A percentile compares a stretch with the other conserved stretches of the same genome.
Evolutionary conservation across 2,113 vertebrate genomes (phyloP).

Genomic region (Perognathus longimembris): DNA sequence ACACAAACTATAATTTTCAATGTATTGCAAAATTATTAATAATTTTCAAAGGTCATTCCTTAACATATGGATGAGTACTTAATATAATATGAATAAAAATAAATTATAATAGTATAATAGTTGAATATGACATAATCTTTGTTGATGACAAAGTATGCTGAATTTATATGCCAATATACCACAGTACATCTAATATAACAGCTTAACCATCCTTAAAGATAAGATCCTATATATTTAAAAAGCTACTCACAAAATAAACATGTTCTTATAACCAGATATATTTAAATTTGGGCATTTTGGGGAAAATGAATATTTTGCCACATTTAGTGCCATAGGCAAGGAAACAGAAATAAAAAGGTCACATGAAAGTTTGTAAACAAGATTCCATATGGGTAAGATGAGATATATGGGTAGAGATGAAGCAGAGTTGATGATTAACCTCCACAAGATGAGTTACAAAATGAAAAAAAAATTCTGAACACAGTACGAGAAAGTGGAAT

Average conservation of each 20-base stretch:
- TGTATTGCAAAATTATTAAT: conserved; percentile 8
- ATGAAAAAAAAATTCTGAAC: neutral
- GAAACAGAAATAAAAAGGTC: neutral
- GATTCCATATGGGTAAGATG: conserved; percentile 1
- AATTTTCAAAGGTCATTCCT: conserved; percentile 27
- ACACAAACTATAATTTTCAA: conserved; percentile 39
- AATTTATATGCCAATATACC: conserved; percentile 9
- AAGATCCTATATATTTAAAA: neutral
- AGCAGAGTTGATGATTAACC: neutral
- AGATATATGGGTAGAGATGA: neutral
- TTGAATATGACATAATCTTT: conserved; percentile 4
- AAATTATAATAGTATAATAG: conserved; percentile 12
- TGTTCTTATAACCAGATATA: conserved; percentile 30
- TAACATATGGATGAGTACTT: conserved; percentile 12
- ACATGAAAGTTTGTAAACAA: conserved; percentile 1
- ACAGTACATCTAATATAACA: neutral
- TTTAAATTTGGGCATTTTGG: conserved; percentile 46
- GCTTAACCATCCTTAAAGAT: conserved; percentile 37
- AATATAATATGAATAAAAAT: conserved; percentile 36
- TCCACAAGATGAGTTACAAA: neutral
- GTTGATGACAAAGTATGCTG: conserved; percentile 32
- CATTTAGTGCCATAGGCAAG: conserved; percentile 3
- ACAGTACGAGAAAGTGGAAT: neutral
- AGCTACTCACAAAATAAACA: conserved; percentile 55
- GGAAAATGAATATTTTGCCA: conserved; percentile 31